A percentile compares a stretch with the other conserved stretches of the same genome.
phyloP scores from a whole-genome alignment of 2,797 vertebrate genomes.

The Micrastur ruficollis region DNA sequence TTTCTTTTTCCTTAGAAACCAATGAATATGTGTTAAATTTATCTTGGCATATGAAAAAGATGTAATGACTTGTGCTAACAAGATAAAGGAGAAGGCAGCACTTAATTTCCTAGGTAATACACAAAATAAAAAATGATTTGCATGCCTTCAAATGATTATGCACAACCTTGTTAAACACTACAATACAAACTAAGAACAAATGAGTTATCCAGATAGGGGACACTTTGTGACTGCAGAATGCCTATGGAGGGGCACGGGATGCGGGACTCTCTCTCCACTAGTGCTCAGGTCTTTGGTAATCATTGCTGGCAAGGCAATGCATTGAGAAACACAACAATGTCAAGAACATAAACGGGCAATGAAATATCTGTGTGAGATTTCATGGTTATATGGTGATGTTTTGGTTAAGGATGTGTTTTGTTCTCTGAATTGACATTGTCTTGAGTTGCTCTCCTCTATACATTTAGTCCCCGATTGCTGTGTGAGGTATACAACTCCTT shows the following conservation, averaged over 20 bases:
- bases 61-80: slow-evolving; percentile 69
- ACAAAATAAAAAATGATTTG: slow-evolving; percentile 71
- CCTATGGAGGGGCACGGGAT: not conserved
- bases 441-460: not conserved
- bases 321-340: not conserved
- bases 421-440: not conserved
- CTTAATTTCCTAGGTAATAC: slow-evolving; percentile 70
- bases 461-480: not conserved
- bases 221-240: slow-evolving; percentile 3
- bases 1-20: slow-evolving; percentile 52
- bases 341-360: not conserved
- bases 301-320: not conserved
- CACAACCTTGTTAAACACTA: not conserved
- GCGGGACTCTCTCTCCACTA: not conserved
- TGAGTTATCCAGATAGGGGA: not conserved
- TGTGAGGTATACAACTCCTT: not conserved
- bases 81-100: slow-evolving; percentile 67
- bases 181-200: not conserved
- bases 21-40: slow-evolving; percentile 66
- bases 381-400: not conserved
- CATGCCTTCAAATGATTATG: slow-evolving; percentile 54
- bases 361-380: not conserved
- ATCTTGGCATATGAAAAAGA: slow-evolving; percentile 65
- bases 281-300: not conserved
- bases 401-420: not conserved